These are phyloP conservation scores for Taeniopygia guttata DNA, from an alignment of 2,797 vertebrate genomes.

Conservation along the genomic window DNA sequence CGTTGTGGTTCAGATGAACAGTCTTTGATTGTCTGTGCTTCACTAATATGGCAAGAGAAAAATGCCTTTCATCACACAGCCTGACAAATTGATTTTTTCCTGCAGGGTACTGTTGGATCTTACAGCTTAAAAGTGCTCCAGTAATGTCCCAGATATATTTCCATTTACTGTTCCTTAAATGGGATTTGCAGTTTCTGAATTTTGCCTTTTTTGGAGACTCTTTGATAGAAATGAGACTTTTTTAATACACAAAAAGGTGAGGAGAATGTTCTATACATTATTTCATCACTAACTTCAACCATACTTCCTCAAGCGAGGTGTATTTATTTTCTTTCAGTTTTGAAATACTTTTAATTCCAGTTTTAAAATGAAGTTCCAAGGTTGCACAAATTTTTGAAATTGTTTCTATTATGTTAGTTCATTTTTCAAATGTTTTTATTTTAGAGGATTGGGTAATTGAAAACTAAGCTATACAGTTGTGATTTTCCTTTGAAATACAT, in stretches of 20 bases:
- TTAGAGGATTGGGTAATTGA: neutral
- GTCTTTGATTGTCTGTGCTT: conserved; percentile 9
- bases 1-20: conserved; percentile 2
- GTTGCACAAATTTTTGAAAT: neutral
- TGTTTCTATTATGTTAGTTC: neutral
- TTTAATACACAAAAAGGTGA: neutral
- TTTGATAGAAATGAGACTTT: neutral
- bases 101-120: neutral
- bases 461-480: neutral
- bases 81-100: conserved; percentile 33
- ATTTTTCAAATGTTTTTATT: neutral
- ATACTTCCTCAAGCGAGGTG: neutral
- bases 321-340: neutral
- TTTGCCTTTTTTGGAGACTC: neutral
- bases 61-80: conserved; percentile 10
- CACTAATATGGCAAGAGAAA: neutral
- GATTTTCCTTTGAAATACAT: neutral
- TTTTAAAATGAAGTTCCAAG: neutral
- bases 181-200: neutral
- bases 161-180: neutral
- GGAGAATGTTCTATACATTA: neutral
- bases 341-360: neutral
- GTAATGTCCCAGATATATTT: conserved; percentile 16
- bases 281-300: neutral
- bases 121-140: neutral